Percentiles rank a stretch among this genome's conserved stretches.
These are phyloP conservation scores for Marcusenius ussheri DNA, from an alignment of 2,113 vertebrate species.

Conservation along the genomic window DNA sequence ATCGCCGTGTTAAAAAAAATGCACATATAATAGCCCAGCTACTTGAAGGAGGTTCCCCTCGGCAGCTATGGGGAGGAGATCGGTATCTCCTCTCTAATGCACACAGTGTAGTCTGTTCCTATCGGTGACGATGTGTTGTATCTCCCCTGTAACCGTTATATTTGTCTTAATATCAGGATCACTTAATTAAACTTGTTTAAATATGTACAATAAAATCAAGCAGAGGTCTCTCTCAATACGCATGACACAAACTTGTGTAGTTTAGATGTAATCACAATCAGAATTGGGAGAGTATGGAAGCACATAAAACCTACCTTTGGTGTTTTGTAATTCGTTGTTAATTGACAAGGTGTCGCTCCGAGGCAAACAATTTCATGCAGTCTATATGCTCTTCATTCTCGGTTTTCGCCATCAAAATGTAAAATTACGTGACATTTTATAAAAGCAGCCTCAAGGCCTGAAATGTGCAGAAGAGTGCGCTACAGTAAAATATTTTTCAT, in stretches of 20 bases:
- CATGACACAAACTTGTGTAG: not conserved
- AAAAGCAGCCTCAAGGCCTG: not conserved
- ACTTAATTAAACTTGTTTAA: not conserved
- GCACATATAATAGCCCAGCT: not conserved
- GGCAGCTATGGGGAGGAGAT: not conserved
- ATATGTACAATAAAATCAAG: not conserved
- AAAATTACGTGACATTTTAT: not conserved
- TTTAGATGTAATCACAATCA: not conserved
- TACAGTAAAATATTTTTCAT: not conserved
- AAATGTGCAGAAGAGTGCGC: not conserved
- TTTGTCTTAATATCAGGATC: not conserved
- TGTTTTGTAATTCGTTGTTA: not conserved
- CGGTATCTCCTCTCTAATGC: not conserved
- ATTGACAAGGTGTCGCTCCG: not conserved
- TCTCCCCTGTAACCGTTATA: not conserved
- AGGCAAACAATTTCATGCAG: not conserved
- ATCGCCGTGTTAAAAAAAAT: not conserved
- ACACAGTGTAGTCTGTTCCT: not conserved
- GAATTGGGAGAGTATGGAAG: not conserved
- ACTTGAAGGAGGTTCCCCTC: not conserved
- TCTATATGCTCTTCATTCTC: not conserved
- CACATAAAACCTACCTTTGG: not conserved
- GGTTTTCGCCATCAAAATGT: not conserved
- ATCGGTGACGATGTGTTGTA: not conserved
- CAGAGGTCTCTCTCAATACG: not conserved